Evolutionary conservation across 2,797 vertebrate genomes (phyloP).

Genomic region (Crocodylus rhombifer): DNA sequence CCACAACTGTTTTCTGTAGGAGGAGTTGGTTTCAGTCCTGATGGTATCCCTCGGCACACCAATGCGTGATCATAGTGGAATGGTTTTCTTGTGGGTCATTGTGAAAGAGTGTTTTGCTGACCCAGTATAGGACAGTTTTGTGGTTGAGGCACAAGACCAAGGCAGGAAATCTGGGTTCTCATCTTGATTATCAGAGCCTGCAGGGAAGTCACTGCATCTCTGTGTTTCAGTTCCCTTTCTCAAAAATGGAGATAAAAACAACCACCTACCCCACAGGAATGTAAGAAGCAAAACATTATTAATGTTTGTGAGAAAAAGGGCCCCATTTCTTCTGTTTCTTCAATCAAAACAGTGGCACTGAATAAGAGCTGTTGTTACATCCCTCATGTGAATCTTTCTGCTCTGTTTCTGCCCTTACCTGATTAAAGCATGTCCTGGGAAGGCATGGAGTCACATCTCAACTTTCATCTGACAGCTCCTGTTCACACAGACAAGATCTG

Average conservation of each 20-base stretch:
- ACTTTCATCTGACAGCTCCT: rapidly evolving
- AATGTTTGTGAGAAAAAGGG: rapidly evolving
- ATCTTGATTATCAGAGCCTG: neutral
- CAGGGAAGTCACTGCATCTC: constrained; percentile 15
- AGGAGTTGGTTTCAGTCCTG: neutral
- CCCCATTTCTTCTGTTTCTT: rapidly evolving
- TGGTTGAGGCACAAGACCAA: neutral
- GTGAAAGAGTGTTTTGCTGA: neutral
- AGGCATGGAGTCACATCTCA: neutral
- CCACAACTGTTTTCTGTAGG: neutral
- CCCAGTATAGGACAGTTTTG: neutral
- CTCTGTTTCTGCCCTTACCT: neutral
- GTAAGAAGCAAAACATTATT: neutral
- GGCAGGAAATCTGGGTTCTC: constrained; percentile 52
- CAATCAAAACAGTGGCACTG: neutral
- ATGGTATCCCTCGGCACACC: neutral
- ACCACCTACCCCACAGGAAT: rapidly evolving
- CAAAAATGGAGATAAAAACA: rapidly evolving
- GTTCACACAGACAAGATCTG: neutral
- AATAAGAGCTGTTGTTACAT: neutral
- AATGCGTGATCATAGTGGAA: neutral
- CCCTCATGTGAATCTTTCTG: neutral
- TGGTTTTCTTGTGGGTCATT: neutral
- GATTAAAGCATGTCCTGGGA: neutral
- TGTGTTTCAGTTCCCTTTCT: neutral